phyloP scores from a whole-genome alignment of 1,140 invertebrate genomes.

The Armadillidium nasatum region DNA sequence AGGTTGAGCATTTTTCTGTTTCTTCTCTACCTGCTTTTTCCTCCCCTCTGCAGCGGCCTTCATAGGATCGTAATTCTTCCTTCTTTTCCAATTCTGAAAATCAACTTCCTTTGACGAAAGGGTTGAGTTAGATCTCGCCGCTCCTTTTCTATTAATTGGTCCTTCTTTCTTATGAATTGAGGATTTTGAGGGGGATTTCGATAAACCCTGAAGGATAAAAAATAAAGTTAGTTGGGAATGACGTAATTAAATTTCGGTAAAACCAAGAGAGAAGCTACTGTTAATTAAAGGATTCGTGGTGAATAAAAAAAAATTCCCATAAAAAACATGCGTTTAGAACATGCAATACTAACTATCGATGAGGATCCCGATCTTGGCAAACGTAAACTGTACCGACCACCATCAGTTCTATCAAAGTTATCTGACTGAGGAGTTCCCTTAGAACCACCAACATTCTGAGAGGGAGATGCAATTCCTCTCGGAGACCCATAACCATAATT shows the following conservation, averaged over 20 bases:
- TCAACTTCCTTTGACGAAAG: constrained; percentile 68
- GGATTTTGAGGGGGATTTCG: constrained; percentile 35
- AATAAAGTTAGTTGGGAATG: too few species aligned
- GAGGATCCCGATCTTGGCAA: constrained; percentile 47
- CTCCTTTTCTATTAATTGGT: not conserved
- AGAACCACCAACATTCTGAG: constrained; percentile 8
- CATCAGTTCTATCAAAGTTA: constrained; percentile 58
- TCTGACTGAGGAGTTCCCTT: not conserved
- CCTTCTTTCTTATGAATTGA: constrained; percentile 25
- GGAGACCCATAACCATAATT: not conserved
- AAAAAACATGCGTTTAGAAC: too few species aligned
- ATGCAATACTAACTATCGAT: constrained; percentile 21
- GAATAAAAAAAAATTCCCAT: too few species aligned
- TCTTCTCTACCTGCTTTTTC: constrained; percentile 50
- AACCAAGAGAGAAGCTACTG: too few species aligned
- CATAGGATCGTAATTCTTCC: constrained; percentile 85
- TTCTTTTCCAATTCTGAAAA: constrained; percentile 84
- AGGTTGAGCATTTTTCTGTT: constrained; percentile 2
- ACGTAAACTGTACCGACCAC: constrained; percentile 62
- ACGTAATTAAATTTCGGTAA: too few species aligned
- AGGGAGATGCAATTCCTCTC: constrained; percentile 1
- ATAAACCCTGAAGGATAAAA: constrained; percentile 33
- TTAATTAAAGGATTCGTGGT: too few species aligned
- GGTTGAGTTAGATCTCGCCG: constrained; percentile 58
- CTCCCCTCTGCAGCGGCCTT: constrained; percentile 73